Evolutionary conservation across 1,140 invertebrate species (phyloP).

Genomic region (Physella acuta): DNA sequence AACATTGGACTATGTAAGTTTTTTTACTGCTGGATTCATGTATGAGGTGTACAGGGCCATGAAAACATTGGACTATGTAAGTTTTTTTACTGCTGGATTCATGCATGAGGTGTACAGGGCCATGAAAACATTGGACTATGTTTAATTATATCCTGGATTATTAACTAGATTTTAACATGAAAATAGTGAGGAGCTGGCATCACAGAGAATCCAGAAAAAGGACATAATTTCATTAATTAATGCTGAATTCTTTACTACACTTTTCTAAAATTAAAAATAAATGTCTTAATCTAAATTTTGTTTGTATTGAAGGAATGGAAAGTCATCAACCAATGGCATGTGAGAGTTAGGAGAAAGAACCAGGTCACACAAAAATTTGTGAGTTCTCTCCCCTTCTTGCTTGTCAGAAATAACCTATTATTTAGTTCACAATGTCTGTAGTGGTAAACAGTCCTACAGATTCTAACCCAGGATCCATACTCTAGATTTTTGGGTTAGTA

Average conservation of each 20-base stretch:
- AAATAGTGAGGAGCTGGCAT: no score
- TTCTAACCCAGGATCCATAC: no score
- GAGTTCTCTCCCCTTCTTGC: conserved; percentile 34
- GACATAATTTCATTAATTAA: no score
- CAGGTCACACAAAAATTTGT: conserved; percentile 76
- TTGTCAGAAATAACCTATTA: no score
- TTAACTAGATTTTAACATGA: no score
- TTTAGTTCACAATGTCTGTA: no score
- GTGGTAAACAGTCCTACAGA: neutral
- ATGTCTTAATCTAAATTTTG: no score
- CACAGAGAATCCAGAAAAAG: no score
- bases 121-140: conserved; percentile 96
- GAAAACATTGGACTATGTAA: conserved; percentile 92
- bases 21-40: conserved; percentile 72
- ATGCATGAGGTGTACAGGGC: conserved; percentile 99
- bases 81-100: conserved; percentile 61
- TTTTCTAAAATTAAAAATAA: no score
- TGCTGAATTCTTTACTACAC: no score
- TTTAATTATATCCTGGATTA: no score
- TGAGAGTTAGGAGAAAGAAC: conserved; percentile 86
- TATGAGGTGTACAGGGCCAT: conserved; percentile 98
- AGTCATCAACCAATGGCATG: conserved; percentile 88
- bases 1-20: conserved; percentile 83
- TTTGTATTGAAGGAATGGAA: conserved; percentile 96
- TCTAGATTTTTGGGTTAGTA: no score